Percentiles rank a stretch among this genome's conserved stretches.
phyloP scores from a whole-genome alignment of 1,140 invertebrate genomes.

The Papilio xuthus region DNA sequence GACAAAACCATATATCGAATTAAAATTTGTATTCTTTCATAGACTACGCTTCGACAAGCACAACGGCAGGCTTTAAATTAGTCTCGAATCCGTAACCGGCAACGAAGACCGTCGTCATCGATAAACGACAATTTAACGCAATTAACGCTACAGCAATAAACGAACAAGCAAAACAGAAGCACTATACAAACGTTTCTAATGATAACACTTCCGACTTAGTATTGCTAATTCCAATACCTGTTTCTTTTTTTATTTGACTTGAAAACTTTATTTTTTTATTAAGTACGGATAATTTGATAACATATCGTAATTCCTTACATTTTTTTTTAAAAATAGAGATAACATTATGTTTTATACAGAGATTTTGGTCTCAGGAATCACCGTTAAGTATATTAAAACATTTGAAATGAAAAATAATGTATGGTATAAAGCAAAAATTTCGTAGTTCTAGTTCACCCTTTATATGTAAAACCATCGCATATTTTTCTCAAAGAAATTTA shows the following conservation, averaged over 20 bases:
- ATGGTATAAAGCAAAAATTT: background rate
- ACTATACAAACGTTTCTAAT: constrained; percentile 9
- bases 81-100: constrained; percentile 13
- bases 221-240: background rate
- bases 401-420: background rate
- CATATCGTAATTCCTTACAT: too few species aligned
- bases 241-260: background rate
- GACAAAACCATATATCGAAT: background rate
- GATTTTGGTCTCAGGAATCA: too few species aligned
- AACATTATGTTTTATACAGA: too few species aligned
- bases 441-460: background rate
- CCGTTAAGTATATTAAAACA: background rate
- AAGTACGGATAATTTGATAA: too few species aligned
- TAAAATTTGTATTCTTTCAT: background rate
- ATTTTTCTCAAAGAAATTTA: constrained; percentile 6
- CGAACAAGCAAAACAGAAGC: constrained; percentile 9
- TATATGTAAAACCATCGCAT: background rate
- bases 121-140: constrained; percentile 23
- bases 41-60: background rate
- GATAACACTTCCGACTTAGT: background rate
- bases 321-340: too few species aligned
- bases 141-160: constrained; percentile 7
- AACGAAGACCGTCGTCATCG: constrained; percentile 23
- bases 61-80: constrained; percentile 11
- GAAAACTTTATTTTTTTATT: too few species aligned